phyloP scores from a whole-genome alignment of 2,113 vertebrate species.

The Pteruthius melanotis region DNA sequence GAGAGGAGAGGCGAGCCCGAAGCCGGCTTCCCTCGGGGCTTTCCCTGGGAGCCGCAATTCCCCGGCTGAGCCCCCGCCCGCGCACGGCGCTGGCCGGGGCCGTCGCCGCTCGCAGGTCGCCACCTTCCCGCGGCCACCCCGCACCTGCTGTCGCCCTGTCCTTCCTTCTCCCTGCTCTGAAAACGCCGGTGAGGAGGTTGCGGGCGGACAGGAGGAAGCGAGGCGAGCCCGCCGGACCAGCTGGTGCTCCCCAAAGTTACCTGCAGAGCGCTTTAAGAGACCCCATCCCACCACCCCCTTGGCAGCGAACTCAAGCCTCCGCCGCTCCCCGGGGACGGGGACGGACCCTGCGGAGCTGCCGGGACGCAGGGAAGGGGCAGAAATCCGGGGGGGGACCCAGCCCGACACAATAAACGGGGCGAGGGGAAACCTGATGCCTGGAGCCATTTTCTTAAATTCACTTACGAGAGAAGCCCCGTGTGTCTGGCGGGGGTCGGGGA shows the following conservation, averaged over 20 bases:
- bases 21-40: not conserved
- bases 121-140: not conserved
- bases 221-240: fast-evolving
- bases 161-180: not conserved
- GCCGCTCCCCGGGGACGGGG: not conserved
- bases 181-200: fast-evolving
- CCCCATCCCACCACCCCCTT: fast-evolving
- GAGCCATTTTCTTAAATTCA: not conserved
- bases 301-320: not conserved
- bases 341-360: not conserved
- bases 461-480: not conserved
- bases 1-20: not conserved
- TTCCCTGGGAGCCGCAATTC: fast-evolving
- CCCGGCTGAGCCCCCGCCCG: not conserved
- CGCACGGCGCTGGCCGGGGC: not conserved
- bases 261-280: not conserved
- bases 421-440: not conserved
- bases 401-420: not conserved
- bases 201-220: too few relatives aligned
- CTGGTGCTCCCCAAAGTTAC: not conserved
- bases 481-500: not conserved
- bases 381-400: not conserved
- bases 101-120: not conserved
- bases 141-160: not conserved
- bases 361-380: not conserved